phyloP scores from a whole-genome alignment of 2,888 invertebrate genomes.

The Napeogenes inachia region DNA sequence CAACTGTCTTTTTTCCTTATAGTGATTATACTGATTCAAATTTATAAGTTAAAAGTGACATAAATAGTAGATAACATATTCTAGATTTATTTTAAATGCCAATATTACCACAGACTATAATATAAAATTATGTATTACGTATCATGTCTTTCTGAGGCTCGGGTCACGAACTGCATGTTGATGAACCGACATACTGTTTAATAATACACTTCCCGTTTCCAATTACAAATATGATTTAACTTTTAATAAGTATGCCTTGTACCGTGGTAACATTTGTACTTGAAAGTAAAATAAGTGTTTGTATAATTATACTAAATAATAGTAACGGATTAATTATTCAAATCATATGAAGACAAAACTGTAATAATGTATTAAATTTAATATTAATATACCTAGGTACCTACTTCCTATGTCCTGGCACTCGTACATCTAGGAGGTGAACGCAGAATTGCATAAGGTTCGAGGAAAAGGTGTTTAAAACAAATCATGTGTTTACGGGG shows the following conservation, averaged over 20 bases:
- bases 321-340: no score
- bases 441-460: conserved; percentile 36
- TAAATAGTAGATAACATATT: background rate
- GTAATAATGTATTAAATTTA: no score
- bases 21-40: no score
- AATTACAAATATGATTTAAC: conserved; percentile 13
- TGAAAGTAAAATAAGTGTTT: no score
- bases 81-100: background rate
- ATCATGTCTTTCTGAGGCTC: conserved; percentile 1
- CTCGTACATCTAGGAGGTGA: conserved; percentile 27
- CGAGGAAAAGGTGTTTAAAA: conserved; percentile 33
- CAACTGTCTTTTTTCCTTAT: no score
- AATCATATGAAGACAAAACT: no score
- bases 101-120: background rate
- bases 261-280: background rate
- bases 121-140: background rate
- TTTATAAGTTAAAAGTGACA: no score
- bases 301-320: no score
- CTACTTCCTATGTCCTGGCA: background rate
- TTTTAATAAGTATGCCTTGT: background rate
- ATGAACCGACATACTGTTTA: conserved; percentile 23
- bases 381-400: background rate
- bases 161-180: conserved; percentile 17
- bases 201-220: conserved; percentile 25
- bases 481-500: conserved; percentile 36